Base-by-base conservation (phyloP, 1,140 invertebrate genomes). In the Scaptomyza graminum region DNA sequence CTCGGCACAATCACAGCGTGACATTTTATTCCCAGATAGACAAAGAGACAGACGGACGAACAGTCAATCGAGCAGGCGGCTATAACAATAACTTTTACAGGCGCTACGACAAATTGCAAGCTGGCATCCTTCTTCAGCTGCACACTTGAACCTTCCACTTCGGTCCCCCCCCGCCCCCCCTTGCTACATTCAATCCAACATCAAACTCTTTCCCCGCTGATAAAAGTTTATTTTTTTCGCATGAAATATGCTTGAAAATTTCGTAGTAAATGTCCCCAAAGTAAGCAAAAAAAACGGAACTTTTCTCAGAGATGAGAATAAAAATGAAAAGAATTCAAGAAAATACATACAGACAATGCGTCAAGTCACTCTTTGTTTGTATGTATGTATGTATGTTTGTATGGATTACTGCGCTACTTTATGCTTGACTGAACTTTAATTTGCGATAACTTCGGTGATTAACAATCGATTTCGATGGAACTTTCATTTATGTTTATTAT, bases 1-100 rank as follows among this genome's bases (percentile, higher is more conserved):
- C 76, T 85, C 82, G 64, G 62, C 65, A 39, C 75, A 87, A 88
- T 83, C 82, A 65, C 82, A 87, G 67, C 74, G 64, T 87, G 82
- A 87, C 82, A 85, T 87, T 75, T 75, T 49, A 39, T 69, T 12
- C 18, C 54, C 51, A 46, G 28, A 54, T 64, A 41, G 31, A 11
- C 41, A 25, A 41, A 31, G 9, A 47, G 70, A 31, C 39, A 52
- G 51, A 56, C 44, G 50, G 59, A 51, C 51, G 63, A 8, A 39
- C 37, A 39, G 73, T 74, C 80, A 75, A 64, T 82, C 74, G 71
- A 83, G 63, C 69, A 62, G 54, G 37, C 63, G 59, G 50, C 60
- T 60, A 79, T 43, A 82, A 82, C 74, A 47, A 65, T 77, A 62
- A 59, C 69, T 75, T 54, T 37, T 52, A 47, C 43, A 67, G 51